Evolutionary conservation across 2,797 vertebrate genomes (phyloP).

Genomic region (Avahi laniger): DNA sequence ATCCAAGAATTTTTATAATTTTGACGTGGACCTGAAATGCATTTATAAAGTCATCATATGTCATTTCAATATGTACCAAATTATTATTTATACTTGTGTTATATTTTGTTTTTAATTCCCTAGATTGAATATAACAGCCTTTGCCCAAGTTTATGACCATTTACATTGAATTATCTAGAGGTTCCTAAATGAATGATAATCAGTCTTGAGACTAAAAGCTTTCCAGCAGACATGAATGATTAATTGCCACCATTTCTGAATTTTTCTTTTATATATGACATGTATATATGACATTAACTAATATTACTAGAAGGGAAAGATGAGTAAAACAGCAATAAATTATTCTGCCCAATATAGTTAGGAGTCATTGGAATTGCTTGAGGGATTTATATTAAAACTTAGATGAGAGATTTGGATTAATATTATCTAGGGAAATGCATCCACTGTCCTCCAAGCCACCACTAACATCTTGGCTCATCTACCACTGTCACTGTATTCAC

Average conservation of each 20-base stretch:
- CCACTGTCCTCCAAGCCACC: not conserved
- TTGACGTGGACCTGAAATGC: not conserved
- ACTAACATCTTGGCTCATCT: not conserved
- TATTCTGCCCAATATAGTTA: not conserved
- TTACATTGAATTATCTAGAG: slow-evolving; percentile 74
- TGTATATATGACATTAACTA: slow-evolving; percentile 69
- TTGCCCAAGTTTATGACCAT: slow-evolving; percentile 62
- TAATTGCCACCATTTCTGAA: slow-evolving; percentile 79
- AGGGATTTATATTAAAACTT: not conserved
- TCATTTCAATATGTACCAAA: not conserved
- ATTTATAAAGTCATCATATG: not conserved
- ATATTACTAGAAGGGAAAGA: slow-evolving; percentile 59
- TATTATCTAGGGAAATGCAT: not conserved
- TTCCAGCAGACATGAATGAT: slow-evolving; percentile 83
- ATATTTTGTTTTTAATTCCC: slow-evolving; percentile 8
- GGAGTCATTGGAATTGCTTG: not conserved
- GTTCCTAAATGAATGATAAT: slow-evolving; percentile 78
- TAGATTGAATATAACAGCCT: slow-evolving; percentile 1
- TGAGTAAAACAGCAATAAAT: slow-evolving; percentile 1
- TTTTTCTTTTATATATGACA: slow-evolving; percentile 77
- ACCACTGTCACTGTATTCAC: not conserved
- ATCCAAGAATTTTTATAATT: not conserved
- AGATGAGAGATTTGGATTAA: not conserved
- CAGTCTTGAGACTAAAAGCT: slow-evolving; percentile 83
- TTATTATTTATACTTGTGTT: not conserved